A percentile compares a stretch with the other conserved stretches of the same genome.
Conservation (phyloP, 2,888 invertebrate species). For the Rhingia rostrata region DNA sequence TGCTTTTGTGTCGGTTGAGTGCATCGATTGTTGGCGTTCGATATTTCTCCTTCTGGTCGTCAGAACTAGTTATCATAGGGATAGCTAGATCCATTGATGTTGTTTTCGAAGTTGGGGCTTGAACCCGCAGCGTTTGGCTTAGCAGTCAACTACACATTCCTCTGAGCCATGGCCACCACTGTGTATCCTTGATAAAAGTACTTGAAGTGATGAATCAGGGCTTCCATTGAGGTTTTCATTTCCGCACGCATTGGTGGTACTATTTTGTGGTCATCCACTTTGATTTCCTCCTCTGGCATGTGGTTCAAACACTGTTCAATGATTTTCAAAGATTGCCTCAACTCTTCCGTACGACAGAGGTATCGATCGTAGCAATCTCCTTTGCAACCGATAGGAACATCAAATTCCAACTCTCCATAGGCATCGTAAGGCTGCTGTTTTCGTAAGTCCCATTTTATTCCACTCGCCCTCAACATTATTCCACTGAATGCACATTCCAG, state of each 20-base stretch:
- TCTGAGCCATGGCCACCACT: too few species aligned
- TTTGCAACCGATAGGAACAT: constrained; percentile 90
- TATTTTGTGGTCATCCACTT: constrained; percentile 91
- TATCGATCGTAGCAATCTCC: constrained; percentile 94
- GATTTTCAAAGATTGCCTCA: constrained; percentile 91
- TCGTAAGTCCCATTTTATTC: constrained; percentile 94
- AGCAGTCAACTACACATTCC: too few species aligned
- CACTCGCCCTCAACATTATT: constrained; percentile 91
- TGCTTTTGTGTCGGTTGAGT: too few species aligned
- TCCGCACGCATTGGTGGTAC: constrained; percentile 88
- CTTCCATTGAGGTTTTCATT: constrained; percentile 94
- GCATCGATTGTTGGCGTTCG: too few species aligned
- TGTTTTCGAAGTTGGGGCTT: too few species aligned
- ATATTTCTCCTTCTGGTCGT: too few species aligned
- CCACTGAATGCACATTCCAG: constrained; percentile 89
- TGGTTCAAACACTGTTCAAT: constrained; percentile 92
- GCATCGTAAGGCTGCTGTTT: constrained; percentile 93
- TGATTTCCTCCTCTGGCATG: constrained; percentile 91
- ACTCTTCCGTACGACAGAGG: constrained; percentile 87
- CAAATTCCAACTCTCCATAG: constrained; percentile 92
- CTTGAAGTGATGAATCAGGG: constrained; percentile 93
- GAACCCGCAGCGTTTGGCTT: too few species aligned
- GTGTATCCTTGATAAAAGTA: constrained; percentile 90
- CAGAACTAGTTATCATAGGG: too few species aligned
- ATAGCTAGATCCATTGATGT: too few species aligned